These are phyloP conservation scores for Mellivora capensis DNA, from an alignment of 2,113 vertebrate species.

Conservation along the genomic window DNA sequence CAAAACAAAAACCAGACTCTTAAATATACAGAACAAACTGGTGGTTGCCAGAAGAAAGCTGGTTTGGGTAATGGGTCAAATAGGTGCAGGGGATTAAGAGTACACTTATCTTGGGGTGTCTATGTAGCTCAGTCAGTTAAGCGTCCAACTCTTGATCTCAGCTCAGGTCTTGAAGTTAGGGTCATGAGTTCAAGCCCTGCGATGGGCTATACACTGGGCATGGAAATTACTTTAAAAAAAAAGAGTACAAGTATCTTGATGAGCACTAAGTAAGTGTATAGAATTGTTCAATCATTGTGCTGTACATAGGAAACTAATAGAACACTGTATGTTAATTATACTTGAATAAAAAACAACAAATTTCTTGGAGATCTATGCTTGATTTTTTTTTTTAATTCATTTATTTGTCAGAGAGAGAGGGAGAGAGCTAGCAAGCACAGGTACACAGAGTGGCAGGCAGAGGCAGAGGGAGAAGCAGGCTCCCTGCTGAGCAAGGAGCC, in stretches of 20 bases:
- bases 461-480: too few species aligned
- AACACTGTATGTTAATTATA: background rate
- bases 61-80: background rate
- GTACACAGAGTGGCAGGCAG: too few species aligned
- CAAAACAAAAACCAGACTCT: background rate
- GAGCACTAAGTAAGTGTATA: background rate
- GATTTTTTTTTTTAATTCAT: too few species aligned
- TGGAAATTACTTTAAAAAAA: background rate
- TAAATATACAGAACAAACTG: background rate
- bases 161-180: background rate
- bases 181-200: background rate
- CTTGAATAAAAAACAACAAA: background rate
- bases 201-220: background rate
- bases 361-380: background rate
- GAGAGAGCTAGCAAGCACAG: too few species aligned
- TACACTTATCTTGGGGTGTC: background rate
- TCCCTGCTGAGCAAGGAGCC: too few species aligned
- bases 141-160: background rate
- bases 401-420: too few species aligned
- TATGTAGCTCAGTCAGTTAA: background rate
- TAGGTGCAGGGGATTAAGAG: background rate
- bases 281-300: background rate
- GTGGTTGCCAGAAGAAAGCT: background rate
- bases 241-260: background rate
- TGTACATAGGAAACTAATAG: background rate